A percentile compares a stretch with the other conserved stretches of the same genome.
phyloP scores from a whole-genome alignment of 2,797 vertebrate genomes.

The Microchirus variegatus region DNA sequence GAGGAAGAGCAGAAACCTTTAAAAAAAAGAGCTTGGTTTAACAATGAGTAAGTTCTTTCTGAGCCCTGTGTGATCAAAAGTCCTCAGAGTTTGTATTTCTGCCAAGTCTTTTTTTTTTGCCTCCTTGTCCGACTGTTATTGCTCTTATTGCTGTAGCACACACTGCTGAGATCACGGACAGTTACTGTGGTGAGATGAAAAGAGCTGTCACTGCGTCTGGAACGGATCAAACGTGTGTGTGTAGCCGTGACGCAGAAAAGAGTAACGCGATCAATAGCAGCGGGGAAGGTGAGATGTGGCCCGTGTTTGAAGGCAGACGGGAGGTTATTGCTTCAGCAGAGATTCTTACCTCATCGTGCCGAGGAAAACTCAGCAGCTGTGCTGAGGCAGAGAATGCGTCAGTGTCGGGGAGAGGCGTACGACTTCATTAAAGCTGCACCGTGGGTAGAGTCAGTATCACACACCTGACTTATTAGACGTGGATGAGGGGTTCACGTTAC shows the following conservation, averaged over 20 bases:
- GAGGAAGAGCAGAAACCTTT: no score
- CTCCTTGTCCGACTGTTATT: background rate
- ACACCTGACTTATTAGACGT: constrained; percentile 1
- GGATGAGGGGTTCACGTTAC: constrained; percentile 16
- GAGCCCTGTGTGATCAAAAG: background rate
- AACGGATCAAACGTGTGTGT: constrained; percentile 57
- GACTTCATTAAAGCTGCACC: constrained; percentile 45
- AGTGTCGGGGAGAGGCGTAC: constrained; percentile 37
- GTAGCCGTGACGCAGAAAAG: constrained; percentile 43
- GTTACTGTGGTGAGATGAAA: constrained; percentile 34
- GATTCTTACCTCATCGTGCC: constrained; percentile 62
- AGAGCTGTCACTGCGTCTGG: constrained; percentile 60
- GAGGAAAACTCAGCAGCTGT: constrained; percentile 69
- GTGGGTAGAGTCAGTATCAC: constrained; percentile 15
- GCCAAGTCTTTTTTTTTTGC: background rate
- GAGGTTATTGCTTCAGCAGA: constrained; percentile 70
- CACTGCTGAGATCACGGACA: constrained; percentile 1
- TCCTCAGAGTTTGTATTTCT: no score
- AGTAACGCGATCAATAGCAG: constrained; percentile 58
- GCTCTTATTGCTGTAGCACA: background rate
- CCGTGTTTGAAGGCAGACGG: constrained; percentile 32
- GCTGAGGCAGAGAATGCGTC: constrained; percentile 47
- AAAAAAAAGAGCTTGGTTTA: background rate
- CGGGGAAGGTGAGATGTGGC: constrained; percentile 29
- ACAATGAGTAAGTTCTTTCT: constrained; percentile 4